Evolutionary conservation across 2,888 invertebrate species (phyloP), one percentile per base, ranked within the genome.

Genomic region (Molanna angustata): DNA sequence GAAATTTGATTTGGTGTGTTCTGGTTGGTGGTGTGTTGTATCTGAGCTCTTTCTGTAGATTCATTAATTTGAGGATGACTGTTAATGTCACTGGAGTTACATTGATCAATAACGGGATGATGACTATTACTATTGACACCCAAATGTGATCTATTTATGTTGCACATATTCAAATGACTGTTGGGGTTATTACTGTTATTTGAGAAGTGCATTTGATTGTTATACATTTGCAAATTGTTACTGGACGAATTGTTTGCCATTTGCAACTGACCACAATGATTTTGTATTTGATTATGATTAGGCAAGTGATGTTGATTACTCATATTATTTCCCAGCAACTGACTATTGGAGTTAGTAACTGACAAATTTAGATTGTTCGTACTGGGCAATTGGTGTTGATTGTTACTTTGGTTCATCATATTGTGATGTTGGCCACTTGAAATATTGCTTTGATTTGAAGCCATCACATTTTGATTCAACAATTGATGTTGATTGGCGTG

Each of bases 401-500:
- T n/a, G n/a, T n/a, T n/a, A n/a, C n/a, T n/a, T 37, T 37, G 37
- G 11, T 37, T 37, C 17, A 37, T 37, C 59, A 63, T 67, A 62
- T 63, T 69, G 45, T 78, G 69, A 35, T 69, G 62, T 63, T 69
- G 69, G 20, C 74, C 67, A 61, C 70, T 69, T 54, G 76, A 74
- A 58, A 75, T 74, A 42, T 76, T 75, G 64, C 76, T 76, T 19
- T 76, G 75, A 63, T 73, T 76, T 72, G 74, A 70, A 20, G 3
- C 17, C 21, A 27, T 39, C 11, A 18, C 33, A 18, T 45, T 27
- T 14, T 21, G 32, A 44, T 40, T 48, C 11, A 51, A 14, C 14
- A 56, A 52, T 27, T 48, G 52, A 13, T 56, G 46, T 22, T 52
- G 56, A 45, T 40, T 41, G 19, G 14, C 40, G 9, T 35, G 22